Percentiles rank a stretch among this genome's conserved stretches.
Evolutionary conservation across 2,888 invertebrate genomes (phyloP).

Genomic region (Machimus atricapillus): DNA sequence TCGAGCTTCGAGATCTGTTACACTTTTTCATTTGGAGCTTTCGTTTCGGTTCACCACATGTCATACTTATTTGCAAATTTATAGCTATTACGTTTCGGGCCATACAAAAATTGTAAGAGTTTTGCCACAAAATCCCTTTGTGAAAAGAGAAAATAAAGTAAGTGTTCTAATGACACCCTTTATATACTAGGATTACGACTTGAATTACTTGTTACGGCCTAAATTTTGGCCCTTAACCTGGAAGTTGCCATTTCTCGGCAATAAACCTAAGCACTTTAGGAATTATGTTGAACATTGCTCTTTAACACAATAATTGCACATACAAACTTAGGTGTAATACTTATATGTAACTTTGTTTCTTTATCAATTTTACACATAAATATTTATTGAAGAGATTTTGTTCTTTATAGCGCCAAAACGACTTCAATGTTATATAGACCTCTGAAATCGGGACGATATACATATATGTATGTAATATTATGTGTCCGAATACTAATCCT

Average conservation of each 20-base stretch:
- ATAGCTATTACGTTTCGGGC: constrained; percentile 28
- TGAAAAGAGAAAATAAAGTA: constrained; percentile 12
- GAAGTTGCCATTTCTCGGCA: constrained; percentile 5
- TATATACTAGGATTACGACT: constrained; percentile 43
- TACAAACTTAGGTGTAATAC: not conserved
- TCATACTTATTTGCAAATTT: constrained; percentile 42
- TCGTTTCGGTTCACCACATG: constrained; percentile 38
- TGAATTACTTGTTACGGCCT: constrained; percentile 42
- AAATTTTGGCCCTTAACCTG: constrained; percentile 34
- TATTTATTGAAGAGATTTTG: not conserved
- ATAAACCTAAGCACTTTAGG: constrained; percentile 6
- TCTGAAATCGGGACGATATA: not conserved
- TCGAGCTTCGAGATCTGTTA: not conserved
- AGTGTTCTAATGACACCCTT: constrained; percentile 44
- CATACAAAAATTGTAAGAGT: constrained; percentile 3
- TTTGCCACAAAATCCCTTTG: not conserved
- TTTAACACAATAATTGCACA: not conserved
- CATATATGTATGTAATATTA: too few relatives aligned
- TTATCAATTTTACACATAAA: not conserved
- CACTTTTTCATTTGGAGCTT: constrained; percentile 25
- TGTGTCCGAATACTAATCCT: too few relatives aligned
- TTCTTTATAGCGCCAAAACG: not conserved
- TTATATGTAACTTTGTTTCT: not conserved
- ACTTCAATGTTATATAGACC: not conserved
- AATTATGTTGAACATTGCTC: not conserved